Evolutionary conservation across 2,113 vertebrate genomes (phyloP).

Genomic region (Hippopotamus amphibius): DNA sequence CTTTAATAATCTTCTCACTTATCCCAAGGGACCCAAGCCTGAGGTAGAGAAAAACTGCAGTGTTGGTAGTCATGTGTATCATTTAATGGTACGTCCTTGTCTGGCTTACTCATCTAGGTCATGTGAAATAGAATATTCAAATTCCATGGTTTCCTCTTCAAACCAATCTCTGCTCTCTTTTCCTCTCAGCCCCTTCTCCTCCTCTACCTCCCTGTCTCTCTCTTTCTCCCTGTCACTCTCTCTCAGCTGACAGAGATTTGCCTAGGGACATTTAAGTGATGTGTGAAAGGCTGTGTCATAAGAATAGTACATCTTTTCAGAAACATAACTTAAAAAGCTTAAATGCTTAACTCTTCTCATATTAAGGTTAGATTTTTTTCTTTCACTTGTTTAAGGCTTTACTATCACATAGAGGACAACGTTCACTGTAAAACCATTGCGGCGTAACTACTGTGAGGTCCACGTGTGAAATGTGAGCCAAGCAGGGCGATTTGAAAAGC

Average conservation of each 20-base stretch:
- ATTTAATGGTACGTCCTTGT: background rate
- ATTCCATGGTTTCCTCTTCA: background rate
- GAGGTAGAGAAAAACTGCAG: background rate
- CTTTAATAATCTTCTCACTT: background rate
- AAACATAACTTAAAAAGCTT: conserved; percentile 4
- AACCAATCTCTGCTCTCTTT: background rate
- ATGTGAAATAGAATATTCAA: background rate
- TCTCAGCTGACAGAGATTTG: background rate
- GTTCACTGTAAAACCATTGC: background rate
- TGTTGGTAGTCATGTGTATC: background rate
- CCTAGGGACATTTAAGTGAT: background rate
- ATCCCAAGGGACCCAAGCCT: background rate
- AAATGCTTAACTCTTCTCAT: background rate
- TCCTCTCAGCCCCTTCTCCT: background rate
- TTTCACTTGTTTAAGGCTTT: background rate
- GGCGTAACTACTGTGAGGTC: background rate
- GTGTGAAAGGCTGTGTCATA: background rate
- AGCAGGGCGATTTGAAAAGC: background rate
- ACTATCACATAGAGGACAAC: background rate
- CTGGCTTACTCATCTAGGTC: background rate
- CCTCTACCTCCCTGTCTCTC: background rate
- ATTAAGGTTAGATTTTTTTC: background rate
- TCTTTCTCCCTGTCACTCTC: background rate
- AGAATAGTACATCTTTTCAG: background rate
- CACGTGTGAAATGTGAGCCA: background rate